Base-by-base conservation (phyloP, 30 jellyfish, hydroid and myxozoan species). In the Hydra vulgaris region DNA sequence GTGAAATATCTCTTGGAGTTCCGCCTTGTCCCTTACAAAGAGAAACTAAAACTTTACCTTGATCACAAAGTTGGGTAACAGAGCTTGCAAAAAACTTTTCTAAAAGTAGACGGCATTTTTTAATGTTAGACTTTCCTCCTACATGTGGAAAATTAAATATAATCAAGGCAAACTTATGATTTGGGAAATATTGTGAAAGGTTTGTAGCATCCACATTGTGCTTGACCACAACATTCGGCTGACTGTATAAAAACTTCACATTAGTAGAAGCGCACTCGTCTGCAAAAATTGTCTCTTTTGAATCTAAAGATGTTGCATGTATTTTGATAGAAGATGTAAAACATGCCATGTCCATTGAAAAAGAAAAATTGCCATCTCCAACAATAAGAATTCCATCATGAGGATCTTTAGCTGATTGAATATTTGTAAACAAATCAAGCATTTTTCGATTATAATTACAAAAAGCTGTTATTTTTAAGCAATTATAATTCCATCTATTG, bases 21-120 rank as follows among this genome's bases (percentile, higher is more conserved):
- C 98, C 98, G 18, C 98, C 98, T 54, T 91, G 98, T n/a, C 98
- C 98, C 82, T 74, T 72, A 76, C 98, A 91, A 7, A 91, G 83
- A 18, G 96, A 54, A 27, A 91, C 89, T 26, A 23, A 81, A 26
- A 91, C 89, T n/a, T 67, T 70, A 25, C 95, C 90, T 23, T 75
- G 72, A 17, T 69, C 80, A 53, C 85, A 71, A 22, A 91, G 27
- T 71, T 74, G 84, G 8, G 26, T 70, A 7, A 70, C 71, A 25
- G 88, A 84, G 69, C 98, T 85, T 18, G 18, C 71, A 83, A 91
- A 86, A 71, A 88, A 91, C 22, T 84, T 56, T 70, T 84, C 72
- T 18, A 91, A 80, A 18, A 91, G 76, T 26, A 24, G 19, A 15
- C 94, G 79, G 81, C 98, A 91, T 24, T 86, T 86, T 26, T 81